Conservation (phyloP, 2,797 vertebrate species). For the Australoheros facetus region DNA sequence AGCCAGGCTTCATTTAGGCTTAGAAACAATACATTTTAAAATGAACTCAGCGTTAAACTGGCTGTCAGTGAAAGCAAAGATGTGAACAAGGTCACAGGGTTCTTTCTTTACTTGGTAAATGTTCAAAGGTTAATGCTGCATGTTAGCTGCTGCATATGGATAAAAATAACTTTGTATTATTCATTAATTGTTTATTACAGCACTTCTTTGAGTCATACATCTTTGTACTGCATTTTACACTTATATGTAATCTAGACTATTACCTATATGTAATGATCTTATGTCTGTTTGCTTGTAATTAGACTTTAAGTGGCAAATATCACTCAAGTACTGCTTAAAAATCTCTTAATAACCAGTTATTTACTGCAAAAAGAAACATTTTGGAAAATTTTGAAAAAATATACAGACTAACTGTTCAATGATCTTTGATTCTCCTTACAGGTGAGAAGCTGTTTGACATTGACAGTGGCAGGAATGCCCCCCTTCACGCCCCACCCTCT, state of each 20-base stretch:
- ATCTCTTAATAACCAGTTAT: neutral
- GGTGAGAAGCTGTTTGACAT: conserved; percentile 94
- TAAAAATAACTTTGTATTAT: too few species aligned
- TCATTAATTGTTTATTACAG: neutral
- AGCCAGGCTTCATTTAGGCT: too few species aligned
- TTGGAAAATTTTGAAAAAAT: neutral
- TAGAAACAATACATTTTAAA: too few species aligned
- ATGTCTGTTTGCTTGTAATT: neutral
- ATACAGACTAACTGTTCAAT: neutral
- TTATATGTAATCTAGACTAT: neutral
- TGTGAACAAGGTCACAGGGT: too few species aligned
- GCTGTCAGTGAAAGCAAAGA: too few species aligned
- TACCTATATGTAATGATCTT: neutral
- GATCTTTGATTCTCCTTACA: conserved; percentile 44
- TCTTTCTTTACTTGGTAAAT: too few species aligned
- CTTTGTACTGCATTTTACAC: neutral
- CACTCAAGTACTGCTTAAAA: neutral
- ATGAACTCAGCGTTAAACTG: too few species aligned
- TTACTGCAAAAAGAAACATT: rapidly evolving
- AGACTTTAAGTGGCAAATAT: neutral
- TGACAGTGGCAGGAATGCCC: conserved; percentile 91
- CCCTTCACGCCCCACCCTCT: conserved; percentile 91
- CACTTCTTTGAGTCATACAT: neutral
- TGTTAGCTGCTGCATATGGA: too few species aligned
- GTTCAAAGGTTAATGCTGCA: too few species aligned